These are phyloP conservation scores for Lanius ludovicianus DNA, from an alignment of 2,113 vertebrate species.

Conservation along the genomic window DNA sequence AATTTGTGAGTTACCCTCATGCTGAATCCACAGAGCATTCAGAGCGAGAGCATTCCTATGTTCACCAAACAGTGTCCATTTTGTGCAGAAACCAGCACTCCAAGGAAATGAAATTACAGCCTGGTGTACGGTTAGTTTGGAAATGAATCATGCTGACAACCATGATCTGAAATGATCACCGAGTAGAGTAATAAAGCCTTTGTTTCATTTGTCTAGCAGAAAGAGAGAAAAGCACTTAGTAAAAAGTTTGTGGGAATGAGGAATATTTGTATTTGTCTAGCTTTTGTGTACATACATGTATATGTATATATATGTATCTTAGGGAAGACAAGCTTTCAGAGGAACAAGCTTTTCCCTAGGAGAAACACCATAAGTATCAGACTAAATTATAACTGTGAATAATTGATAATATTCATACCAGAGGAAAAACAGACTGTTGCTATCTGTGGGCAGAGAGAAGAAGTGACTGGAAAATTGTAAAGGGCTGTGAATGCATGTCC, in stretches of 20 bases:
- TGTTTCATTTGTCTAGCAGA: neutral
- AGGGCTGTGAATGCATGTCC: neutral
- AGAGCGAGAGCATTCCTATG: neutral
- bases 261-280: neutral
- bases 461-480: neutral
- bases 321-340: neutral
- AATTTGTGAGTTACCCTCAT: neutral
- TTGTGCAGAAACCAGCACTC: neutral
- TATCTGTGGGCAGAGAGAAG: neutral
- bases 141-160: neutral
- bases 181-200: neutral
- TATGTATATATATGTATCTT: neutral
- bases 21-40: neutral
- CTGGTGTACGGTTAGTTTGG: neutral
- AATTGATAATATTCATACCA: neutral
- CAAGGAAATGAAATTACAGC: neutral
- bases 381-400: neutral
- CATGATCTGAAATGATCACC: neutral
- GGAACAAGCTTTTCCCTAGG: neutral
- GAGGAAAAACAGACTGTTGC: neutral
- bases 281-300: neutral
- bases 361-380: neutral
- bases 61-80: neutral
- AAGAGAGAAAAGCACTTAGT: neutral
- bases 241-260: neutral